Evolutionary conservation across 2,113 vertebrate species (phyloP), one percentile per base, ranked within the genome.

Genomic region (Ptilonorhynchus violaceus): DNA sequence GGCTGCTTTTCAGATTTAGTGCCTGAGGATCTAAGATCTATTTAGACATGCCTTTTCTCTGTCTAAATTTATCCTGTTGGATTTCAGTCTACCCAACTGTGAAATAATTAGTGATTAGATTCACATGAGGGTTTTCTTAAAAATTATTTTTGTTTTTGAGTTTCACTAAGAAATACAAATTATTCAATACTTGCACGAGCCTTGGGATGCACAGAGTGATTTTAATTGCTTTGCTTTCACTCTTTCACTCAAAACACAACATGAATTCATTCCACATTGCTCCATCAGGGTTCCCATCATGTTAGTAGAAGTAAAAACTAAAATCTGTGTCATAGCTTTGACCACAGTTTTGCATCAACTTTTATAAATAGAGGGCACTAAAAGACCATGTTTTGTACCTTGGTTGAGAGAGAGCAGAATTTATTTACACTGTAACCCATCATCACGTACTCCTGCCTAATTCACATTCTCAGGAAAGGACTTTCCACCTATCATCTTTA

Each of bases 401-500:
- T 6, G 24, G 42, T 11, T 2, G 5, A 55, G 39, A 31, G n/a
- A 85, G 16, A 68, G 52, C 13, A 93, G 12, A 20, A 39, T 2
- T 27, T 30, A 28, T 67, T 27, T 62, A 35, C 4, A 4, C 37
- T 0, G 0, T 23, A 42, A n/a, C 17, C n/a, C 16, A 30, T 4
- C 19, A 31, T 20, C 53, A 14, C 17, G 39, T 49, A 2, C 16
- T 62, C 16, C 44, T 39, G 15, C 31, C 22, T 42, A 39, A n/a
- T 10, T 21, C 30, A 9, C 0, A 0, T 7, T 17, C 1, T 5
- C 58, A 53, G 59, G 14, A 68, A 49, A 53, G 31, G 21, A 1
- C 7, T 41, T 60, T 37, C 35, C n/a, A 39, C 11, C 1, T 4
- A 4, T 15, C 42, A 10, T 15, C 46, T 78, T 64, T 78, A 91